These are phyloP conservation scores for Melanotaenia parkinsoni DNA, from an alignment of 2,797 vertebrate species.

Conservation along the genomic window DNA sequence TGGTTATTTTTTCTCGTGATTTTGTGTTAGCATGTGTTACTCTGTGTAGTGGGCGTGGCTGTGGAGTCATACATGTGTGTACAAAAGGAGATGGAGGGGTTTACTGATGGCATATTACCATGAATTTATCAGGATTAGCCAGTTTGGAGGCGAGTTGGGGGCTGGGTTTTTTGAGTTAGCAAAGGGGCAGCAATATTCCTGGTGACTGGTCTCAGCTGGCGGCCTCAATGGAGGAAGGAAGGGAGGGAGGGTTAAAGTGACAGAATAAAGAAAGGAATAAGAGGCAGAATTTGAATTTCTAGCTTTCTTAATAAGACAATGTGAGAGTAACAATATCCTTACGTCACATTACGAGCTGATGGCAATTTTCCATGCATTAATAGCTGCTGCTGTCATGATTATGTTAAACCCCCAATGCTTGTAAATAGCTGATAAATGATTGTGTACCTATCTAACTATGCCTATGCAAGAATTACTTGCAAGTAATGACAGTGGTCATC, in stretches of 20 bases:
- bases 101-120: constrained; percentile 71
- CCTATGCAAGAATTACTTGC: background rate
- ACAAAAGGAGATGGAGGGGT: constrained; percentile 46
- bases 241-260: constrained; percentile 29
- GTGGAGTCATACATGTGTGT: constrained; percentile 47
- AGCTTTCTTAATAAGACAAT: constrained; percentile 74
- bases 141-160: constrained; percentile 36
- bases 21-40: constrained; percentile 31
- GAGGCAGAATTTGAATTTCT: constrained; percentile 58
- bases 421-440: constrained; percentile 4
- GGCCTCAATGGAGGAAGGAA: constrained; percentile 51
- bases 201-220: constrained; percentile 84
- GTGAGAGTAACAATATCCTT: constrained; percentile 62
- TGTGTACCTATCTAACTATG: background rate
- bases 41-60: constrained; percentile 45
- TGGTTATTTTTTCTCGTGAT: constrained; percentile 48
- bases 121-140: constrained; percentile 78
- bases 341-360: constrained; percentile 37
- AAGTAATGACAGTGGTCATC: no score
- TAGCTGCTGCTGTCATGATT: constrained; percentile 24
- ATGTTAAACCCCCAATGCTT: constrained; percentile 14
- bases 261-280: constrained; percentile 54
- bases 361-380: constrained; percentile 23
- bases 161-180: constrained; percentile 39
- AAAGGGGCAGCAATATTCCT: constrained; percentile 80